Conservation (phyloP, 2,113 vertebrate genomes). For the Gallinago jamesoni region DNA sequence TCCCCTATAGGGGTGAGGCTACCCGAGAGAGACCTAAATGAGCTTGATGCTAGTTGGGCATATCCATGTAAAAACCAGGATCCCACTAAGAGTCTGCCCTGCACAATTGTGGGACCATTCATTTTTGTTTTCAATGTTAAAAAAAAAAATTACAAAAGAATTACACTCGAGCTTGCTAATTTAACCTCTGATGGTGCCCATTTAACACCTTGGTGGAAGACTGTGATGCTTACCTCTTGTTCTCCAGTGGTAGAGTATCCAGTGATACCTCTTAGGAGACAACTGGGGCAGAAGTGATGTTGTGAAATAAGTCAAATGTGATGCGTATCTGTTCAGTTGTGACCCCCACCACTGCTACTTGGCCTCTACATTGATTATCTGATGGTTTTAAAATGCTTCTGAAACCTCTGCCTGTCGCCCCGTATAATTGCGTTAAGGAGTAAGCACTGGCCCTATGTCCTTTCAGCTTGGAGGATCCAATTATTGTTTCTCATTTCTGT, state of each 20-base stretch:
- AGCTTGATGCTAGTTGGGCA: neutral
- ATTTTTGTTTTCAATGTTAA: neutral
- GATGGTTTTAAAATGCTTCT: neutral
- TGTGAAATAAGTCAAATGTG: conserved; percentile 59
- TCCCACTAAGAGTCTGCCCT: neutral
- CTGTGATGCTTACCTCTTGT: neutral
- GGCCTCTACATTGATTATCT: neutral
- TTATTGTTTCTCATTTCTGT: conserved; percentile 16
- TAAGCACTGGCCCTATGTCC: neutral
- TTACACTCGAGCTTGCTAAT: neutral
- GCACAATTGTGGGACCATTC: neutral
- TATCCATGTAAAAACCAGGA: neutral
- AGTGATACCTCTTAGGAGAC: neutral
- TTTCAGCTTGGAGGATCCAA: neutral
- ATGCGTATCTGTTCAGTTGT: neutral
- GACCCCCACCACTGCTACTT: neutral
- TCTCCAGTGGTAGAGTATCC: neutral
- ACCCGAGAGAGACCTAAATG: neutral
- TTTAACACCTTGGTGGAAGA: neutral
- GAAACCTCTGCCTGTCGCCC: neutral
- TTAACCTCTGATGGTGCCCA: neutral
- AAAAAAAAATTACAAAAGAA: neutral
- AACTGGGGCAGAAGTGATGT: conserved; percentile 58
- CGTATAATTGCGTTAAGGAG: neutral
- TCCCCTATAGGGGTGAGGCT: neutral